phyloP scores from a whole-genome alignment of 2,797 vertebrate genomes.

The Acanthurus tractus region DNA sequence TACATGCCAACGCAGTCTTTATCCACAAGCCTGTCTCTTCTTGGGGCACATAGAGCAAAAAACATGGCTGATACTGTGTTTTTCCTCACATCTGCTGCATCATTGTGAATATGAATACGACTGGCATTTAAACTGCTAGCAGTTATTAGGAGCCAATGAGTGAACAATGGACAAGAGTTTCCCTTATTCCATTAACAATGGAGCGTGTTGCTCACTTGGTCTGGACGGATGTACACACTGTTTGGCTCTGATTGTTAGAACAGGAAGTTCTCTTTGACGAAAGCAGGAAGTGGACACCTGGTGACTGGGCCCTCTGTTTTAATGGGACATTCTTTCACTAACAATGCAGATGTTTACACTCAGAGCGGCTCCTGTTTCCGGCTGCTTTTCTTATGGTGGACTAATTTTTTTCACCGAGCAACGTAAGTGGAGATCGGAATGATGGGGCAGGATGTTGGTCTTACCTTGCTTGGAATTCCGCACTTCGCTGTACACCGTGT shows the following conservation, averaged over 20 bases:
- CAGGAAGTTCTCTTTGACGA: slow-evolving; percentile 79
- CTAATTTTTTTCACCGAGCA: slow-evolving; percentile 24
- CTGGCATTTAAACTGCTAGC: slow-evolving; percentile 47
- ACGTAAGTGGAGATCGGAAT: slow-evolving; percentile 7
- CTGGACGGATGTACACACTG: slow-evolving; percentile 63
- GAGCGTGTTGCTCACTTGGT: slow-evolving; percentile 42
- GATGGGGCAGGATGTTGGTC: slow-evolving; percentile 29
- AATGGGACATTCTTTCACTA: slow-evolving; percentile 72
- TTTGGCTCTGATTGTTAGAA: slow-evolving; percentile 74
- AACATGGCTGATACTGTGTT: slow-evolving; percentile 19
- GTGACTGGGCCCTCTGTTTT: slow-evolving; percentile 58
- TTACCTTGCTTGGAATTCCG: slow-evolving; percentile 74
- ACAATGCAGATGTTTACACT: slow-evolving; percentile 81
- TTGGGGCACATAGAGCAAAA: slow-evolving; percentile 1
- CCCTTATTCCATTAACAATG: slow-evolving; percentile 78
- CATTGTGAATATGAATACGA: slow-evolving; percentile 49
- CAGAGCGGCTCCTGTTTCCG: slow-evolving; percentile 65
- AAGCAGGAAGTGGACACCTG: slow-evolving; percentile 84
- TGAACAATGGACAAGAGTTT: slow-evolving; percentile 67
- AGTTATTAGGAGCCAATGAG: slow-evolving; percentile 45
- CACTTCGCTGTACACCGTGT: slow-evolving; percentile 68
- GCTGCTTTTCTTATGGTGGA: slow-evolving; percentile 28
- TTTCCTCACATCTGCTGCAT: slow-evolving; percentile 43
- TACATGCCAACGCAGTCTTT: not conserved
- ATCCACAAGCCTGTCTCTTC: not conserved